Conservation (phyloP, 1,140 invertebrate species). For the Hermatobates lingyangjiaoensis region DNA sequence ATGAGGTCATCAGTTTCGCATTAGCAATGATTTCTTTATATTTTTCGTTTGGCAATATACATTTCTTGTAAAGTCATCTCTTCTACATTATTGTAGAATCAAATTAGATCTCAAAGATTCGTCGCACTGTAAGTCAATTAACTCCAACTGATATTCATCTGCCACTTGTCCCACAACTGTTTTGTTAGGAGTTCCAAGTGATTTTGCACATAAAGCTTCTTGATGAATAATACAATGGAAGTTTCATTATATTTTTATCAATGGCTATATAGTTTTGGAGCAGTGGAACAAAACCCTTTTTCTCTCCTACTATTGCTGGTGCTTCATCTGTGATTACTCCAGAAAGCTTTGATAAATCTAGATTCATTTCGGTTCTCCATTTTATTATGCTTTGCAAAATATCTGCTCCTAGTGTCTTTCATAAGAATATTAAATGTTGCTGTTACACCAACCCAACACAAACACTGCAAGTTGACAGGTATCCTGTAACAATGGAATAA, state of each 20-base stretch:
- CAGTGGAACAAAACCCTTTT: slow-evolving; percentile 17
- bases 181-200: neutral
- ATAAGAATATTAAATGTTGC: slow-evolving; percentile 17
- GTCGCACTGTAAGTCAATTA: neutral
- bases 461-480: slow-evolving; percentile 20
- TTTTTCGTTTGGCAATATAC: too few relatives aligned
- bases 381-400: slow-evolving; percentile 17
- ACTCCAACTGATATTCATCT: slow-evolving; percentile 1
- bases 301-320: slow-evolving; percentile 20
- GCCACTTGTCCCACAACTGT: neutral
- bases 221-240: slow-evolving; percentile 23
- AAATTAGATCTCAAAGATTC: neutral
- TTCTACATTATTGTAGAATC: too few relatives aligned
- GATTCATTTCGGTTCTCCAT: slow-evolving; percentile 11
- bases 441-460: slow-evolving; percentile 19
- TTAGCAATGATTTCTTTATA: neutral
- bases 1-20: neutral
- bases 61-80: too few relatives aligned
- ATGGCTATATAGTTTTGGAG: slow-evolving; percentile 14
- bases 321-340: slow-evolving; percentile 21
- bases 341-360: slow-evolving; percentile 14
- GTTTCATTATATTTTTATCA: slow-evolving; percentile 12
- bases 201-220: slow-evolving; percentile 18
- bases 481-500: slow-evolving; percentile 20
- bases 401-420: slow-evolving; percentile 20